A percentile compares a stretch with the other conserved stretches of the same genome.
These are phyloP conservation scores for Notoglanidium macrostoma DNA, from an alignment of 2,797 vertebrate species.

Conservation along the genomic window DNA sequence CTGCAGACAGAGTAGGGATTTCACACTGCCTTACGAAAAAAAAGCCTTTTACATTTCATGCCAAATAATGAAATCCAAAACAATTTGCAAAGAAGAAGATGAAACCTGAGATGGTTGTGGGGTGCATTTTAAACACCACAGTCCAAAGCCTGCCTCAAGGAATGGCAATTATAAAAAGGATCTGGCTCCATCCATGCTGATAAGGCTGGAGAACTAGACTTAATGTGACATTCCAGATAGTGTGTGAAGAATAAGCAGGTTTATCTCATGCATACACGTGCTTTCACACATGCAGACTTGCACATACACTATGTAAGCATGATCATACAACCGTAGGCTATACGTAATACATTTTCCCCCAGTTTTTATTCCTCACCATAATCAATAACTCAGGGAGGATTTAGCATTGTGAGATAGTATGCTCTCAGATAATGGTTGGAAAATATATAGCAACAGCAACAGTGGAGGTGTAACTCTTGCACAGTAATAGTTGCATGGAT, in stretches of 20 bases:
- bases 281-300: constrained; percentile 21
- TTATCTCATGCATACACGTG: constrained; percentile 22
- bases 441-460: constrained; percentile 56
- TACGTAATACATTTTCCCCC: constrained; percentile 43
- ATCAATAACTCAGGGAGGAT: constrained; percentile 66
- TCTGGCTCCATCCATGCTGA: constrained; percentile 65
- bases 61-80: constrained; percentile 76
- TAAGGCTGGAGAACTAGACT: constrained; percentile 60
- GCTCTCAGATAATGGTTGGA: constrained; percentile 66
- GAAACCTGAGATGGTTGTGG: constrained; percentile 62
- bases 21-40: constrained; percentile 74
- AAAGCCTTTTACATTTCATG: constrained; percentile 76
- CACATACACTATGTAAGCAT: constrained; percentile 22
- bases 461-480: constrained; percentile 60
- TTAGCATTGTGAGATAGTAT: constrained; percentile 66
- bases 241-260: constrained; percentile 50
- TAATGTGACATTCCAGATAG: constrained; percentile 49
- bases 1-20: constrained; percentile 67
- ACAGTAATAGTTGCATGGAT: constrained; percentile 58
- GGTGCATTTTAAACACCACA: constrained; percentile 66
- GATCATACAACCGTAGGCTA: constrained; percentile 10
- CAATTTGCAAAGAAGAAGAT: constrained; percentile 69
- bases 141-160: constrained; percentile 49
- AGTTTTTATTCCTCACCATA: constrained; percentile 64
- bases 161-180: constrained; percentile 64